These are phyloP conservation scores for Dyspetes luteomarginatus DNA, from an alignment of 2,888 invertebrate species.

Conservation along the genomic window DNA sequence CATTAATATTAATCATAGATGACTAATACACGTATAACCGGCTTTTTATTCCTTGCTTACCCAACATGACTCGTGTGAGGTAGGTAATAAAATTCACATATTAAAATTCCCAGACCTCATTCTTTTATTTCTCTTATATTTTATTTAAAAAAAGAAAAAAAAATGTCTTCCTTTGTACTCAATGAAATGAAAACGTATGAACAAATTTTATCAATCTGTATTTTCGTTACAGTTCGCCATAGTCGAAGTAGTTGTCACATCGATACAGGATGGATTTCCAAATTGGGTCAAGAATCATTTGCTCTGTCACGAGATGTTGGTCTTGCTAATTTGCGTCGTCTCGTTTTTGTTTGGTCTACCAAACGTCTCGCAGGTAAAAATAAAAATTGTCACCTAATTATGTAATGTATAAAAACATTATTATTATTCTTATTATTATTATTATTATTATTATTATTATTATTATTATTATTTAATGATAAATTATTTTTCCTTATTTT, in stretches of 20 bases:
- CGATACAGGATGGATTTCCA: conserved; percentile 96
- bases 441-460: conserved; percentile 25
- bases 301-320: conserved; percentile 94
- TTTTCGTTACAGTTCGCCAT: conserved; percentile 92
- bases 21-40: conserved; percentile 35
- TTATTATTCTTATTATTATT: not conserved
- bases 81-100: conserved; percentile 43
- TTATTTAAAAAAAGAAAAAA: too few relatives aligned
- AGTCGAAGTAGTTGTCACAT: conserved; percentile 96
- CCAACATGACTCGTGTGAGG: conserved; percentile 20
- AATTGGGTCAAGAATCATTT: conserved; percentile 92
- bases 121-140: too few relatives aligned
- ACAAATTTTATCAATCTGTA: conserved; percentile 4
- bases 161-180: too few relatives aligned
- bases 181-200: too few relatives aligned
- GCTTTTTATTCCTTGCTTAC: conserved; percentile 33
- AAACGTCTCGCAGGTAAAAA: conserved; percentile 91
- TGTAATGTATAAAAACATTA: not conserved
- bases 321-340: conserved; percentile 91
- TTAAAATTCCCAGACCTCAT: too few relatives aligned
- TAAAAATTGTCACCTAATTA: not conserved
- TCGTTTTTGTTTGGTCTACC: conserved; percentile 94
- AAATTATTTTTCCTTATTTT: too few relatives aligned
- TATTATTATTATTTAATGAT: conserved; percentile 35
- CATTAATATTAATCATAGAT: conserved; percentile 29